Percentiles rank a stretch among this genome's conserved stretches.
phyloP scores from a whole-genome alignment of 2,797 vertebrate species.

The Megalops cyprinoides region DNA sequence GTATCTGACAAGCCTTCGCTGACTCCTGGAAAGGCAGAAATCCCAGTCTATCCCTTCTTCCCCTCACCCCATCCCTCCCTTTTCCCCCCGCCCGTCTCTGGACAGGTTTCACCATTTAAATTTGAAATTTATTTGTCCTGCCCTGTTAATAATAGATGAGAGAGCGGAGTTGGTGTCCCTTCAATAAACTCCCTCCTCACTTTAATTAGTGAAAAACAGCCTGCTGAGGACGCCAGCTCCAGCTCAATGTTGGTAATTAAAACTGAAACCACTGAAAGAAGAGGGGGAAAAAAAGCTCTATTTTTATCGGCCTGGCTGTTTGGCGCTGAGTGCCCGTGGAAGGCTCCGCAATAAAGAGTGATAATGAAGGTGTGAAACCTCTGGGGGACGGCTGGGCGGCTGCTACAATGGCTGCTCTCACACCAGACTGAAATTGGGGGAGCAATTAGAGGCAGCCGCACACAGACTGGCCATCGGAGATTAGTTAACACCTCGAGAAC shows the following conservation, averaged over 20 bases:
- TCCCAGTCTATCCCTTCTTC: not conserved
- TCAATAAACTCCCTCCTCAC: constrained; percentile 72
- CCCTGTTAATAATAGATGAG: constrained; percentile 84
- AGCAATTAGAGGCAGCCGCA: constrained; percentile 91
- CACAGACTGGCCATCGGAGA: constrained; percentile 85
- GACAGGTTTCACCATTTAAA: constrained; percentile 91
- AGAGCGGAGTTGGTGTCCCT: constrained; percentile 72
- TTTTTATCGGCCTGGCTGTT: constrained; percentile 73
- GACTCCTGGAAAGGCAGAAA: constrained; percentile 1
- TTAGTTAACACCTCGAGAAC: constrained; percentile 89
- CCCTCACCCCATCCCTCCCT: constrained; percentile 56
- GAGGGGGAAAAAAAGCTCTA: constrained; percentile 60
- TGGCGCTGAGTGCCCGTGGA: constrained; percentile 64
- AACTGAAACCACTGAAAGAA: constrained; percentile 74
- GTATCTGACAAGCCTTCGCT: constrained; percentile 24
- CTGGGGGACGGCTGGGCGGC: constrained; percentile 87
- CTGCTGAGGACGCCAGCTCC: constrained; percentile 73
- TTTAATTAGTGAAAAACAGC: constrained; percentile 78
- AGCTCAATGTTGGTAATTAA: constrained; percentile 90
- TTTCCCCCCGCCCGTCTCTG: constrained; percentile 73
- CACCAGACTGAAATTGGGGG: constrained; percentile 90
- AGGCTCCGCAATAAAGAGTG: constrained; percentile 93
- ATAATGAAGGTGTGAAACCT: constrained; percentile 99
- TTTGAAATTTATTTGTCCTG: constrained; percentile 98
- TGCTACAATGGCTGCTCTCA: constrained; percentile 92